phyloP scores from a whole-genome alignment of 2,888 invertebrate species.

The Dynastes grantii region DNA sequence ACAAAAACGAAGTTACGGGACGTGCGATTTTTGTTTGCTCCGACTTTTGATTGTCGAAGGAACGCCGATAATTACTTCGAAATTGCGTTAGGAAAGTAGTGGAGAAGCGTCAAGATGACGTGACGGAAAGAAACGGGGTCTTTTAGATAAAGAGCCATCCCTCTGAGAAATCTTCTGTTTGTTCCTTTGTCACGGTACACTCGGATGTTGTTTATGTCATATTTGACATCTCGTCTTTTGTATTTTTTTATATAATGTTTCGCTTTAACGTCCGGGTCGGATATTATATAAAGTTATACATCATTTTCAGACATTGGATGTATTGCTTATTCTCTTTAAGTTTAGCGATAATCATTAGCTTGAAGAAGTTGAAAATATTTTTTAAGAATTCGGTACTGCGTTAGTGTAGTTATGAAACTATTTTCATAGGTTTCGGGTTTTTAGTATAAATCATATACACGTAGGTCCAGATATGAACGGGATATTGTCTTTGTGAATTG shows the following conservation, averaged over 20 bases:
- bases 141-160: slow-evolving; percentile 29
- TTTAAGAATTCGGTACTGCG: too few species aligned
- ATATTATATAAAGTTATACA: background rate
- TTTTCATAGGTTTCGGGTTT: too few species aligned
- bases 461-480: too few species aligned
- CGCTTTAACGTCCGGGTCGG: background rate
- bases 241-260: slow-evolving; percentile 24
- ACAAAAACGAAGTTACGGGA: slow-evolving; percentile 25
- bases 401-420: too few species aligned
- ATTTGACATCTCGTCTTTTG: slow-evolving; percentile 41
- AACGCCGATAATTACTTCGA: slow-evolving; percentile 49
- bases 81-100: slow-evolving; percentile 42
- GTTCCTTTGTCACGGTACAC: slow-evolving; percentile 31
- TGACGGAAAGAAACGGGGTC: slow-evolving; percentile 16
- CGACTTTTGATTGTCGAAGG: slow-evolving; percentile 32
- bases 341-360: too few species aligned
- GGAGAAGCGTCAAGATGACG: slow-evolving; percentile 30
- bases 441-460: too few species aligned
- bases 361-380: too few species aligned
- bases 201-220: slow-evolving; percentile 28
- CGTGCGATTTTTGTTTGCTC: slow-evolving; percentile 44
- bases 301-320: background rate
- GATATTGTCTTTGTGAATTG: too few species aligned
- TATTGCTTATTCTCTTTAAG: too few species aligned
- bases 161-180: slow-evolving; percentile 42